Evolutionary conservation across 2,888 invertebrate species (phyloP).

Genomic region (Melanostoma mellinum): DNA sequence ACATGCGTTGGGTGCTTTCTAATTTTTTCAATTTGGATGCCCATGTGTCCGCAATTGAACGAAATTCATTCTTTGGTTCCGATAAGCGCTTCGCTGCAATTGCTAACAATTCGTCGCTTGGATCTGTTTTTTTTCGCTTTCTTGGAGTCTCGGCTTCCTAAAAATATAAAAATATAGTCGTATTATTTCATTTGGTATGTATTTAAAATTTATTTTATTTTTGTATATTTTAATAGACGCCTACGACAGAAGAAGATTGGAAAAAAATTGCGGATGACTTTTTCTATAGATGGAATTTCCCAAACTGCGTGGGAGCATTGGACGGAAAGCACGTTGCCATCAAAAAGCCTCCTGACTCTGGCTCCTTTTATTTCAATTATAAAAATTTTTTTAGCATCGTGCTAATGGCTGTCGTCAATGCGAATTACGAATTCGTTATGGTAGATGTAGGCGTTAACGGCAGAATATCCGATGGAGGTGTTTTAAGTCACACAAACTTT

Average conservation of each 20-base stretch:
- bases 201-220: conserved; percentile 17
- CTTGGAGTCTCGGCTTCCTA: conserved; percentile 17
- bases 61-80: conserved; percentile 79
- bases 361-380: conserved; percentile 56
- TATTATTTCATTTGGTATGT: not conserved
- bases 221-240: conserved; percentile 23
- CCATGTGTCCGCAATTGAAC: conserved; percentile 81
- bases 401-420: not conserved
- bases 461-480: conserved; percentile 35
- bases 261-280: conserved; percentile 39
- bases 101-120: conserved; percentile 26
- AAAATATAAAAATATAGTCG: not conserved
- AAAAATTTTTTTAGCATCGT: conserved; percentile 38
- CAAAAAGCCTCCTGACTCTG: conserved; percentile 47
- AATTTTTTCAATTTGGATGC: conserved; percentile 82
- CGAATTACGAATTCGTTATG: conserved; percentile 30
- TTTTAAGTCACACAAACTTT: conserved; percentile 15
- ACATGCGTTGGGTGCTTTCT: conserved; percentile 81
- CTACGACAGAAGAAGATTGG: conserved; percentile 40
- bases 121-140: conserved; percentile 28
- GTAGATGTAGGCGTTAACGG: conserved; percentile 35
- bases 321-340: conserved; percentile 56
- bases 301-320: conserved; percentile 47
- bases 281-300: conserved; percentile 44
- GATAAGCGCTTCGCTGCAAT: conserved; percentile 18